Evolutionary conservation across 2,113 vertebrate species (phyloP), one percentile per base, ranked within the genome.

Genomic region (Apteryx mantelli): DNA sequence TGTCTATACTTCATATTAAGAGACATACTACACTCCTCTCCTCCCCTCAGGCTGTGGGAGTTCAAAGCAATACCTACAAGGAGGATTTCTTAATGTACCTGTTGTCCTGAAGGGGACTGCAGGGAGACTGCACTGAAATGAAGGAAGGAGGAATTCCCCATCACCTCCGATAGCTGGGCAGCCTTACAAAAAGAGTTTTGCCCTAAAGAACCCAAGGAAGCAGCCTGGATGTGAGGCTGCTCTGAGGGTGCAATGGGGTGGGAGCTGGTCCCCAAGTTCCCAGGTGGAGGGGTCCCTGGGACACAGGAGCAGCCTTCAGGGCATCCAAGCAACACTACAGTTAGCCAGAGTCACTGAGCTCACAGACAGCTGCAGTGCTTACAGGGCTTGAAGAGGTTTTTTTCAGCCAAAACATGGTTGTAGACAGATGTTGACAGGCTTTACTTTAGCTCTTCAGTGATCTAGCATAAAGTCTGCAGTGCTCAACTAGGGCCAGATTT

Each of bases 21-120:
- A 84, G 58, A 56, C 32, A n/a, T 5, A 48, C 7, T 48, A 18
- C 2, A 0, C 17, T 48, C 46, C 2, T 0, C 12, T 11, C 11
- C 44, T 63, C 16, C 25, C 42, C 26, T 93, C 22, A 53, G 66
- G 55, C 88, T 66, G 19, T 28, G 40, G 60, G 65, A 38, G 24
- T 50, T 84, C 13, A 80, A 56, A 93, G 76, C 60, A 36, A 14
- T 28, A 65, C 14, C 28, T 83, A 18, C 38, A 85, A 34, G n/a
- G 63, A 63, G 38, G 13, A 16, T 15, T 58, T 32, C 48, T 44
- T 6, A 42, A 65, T 13, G 6, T 48, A 26, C 46, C 65, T 71
- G 36, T 52, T 75, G 19, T 71, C 46, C 74, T 68, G 22, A 53
- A 50, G 30, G 50, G 36, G 38, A 71, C 36, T 70, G 46, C 69